These are phyloP conservation scores for Archips xylosteana DNA, from an alignment of 2,888 invertebrate species.

Conservation along the genomic window DNA sequence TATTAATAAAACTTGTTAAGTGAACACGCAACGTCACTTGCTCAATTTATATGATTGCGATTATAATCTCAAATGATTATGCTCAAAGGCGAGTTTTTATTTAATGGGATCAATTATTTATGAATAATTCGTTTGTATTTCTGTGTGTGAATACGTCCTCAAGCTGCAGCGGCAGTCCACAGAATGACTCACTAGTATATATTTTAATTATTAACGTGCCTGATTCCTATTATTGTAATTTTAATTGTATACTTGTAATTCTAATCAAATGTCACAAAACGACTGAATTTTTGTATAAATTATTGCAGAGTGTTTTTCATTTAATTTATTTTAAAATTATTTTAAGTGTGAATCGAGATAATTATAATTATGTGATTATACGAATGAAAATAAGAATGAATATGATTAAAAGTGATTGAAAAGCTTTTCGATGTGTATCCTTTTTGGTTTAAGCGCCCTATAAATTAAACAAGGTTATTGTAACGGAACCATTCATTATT, in stretches of 20 bases:
- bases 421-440: conserved; percentile 57
- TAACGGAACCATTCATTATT: conserved; percentile 35
- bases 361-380: conserved; percentile 85
- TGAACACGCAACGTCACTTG: conserved; percentile 54
- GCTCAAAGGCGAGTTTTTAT: conserved; percentile 78
- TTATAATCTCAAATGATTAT: conserved; percentile 72
- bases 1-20: conserved; percentile 37
- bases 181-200: conserved; percentile 72
- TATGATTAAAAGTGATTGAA: conserved; percentile 79
- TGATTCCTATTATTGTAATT: conserved; percentile 84
- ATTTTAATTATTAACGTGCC: conserved; percentile 76
- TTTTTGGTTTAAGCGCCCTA: conserved; percentile 1
- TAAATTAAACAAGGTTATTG: neutral
- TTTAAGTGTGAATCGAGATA: conserved; percentile 83
- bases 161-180: conserved; percentile 25
- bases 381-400: conserved; percentile 81
- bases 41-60: conserved; percentile 56
- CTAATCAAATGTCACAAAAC: conserved; percentile 82
- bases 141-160: conserved; percentile 71
- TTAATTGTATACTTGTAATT: conserved; percentile 80
- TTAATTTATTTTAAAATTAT: conserved; percentile 81
- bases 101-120: conserved; percentile 69
- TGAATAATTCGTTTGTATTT: conserved; percentile 59
- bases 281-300: conserved; percentile 84
- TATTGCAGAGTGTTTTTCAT: conserved; percentile 78